phyloP scores from a whole-genome alignment of 2,888 invertebrate species.

The Caenorhabditis sp. region DNA sequence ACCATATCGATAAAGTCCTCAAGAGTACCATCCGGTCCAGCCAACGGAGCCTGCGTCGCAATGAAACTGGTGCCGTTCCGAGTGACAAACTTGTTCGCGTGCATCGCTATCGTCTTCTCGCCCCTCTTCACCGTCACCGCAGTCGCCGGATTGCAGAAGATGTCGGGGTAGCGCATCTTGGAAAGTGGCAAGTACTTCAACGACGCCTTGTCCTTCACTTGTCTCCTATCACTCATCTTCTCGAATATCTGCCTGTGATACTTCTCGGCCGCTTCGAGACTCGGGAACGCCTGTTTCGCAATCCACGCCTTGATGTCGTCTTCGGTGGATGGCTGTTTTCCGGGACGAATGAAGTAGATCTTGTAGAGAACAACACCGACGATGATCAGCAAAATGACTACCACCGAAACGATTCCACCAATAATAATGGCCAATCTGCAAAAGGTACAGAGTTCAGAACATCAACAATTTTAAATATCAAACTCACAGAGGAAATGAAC shows the following conservation, averaged over 20 bases:
- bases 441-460: too few relatives aligned
- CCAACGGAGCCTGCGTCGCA: constrained; percentile 1
- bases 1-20: constrained; percentile 1
- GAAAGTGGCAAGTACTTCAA: background rate
- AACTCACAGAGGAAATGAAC: too few relatives aligned
- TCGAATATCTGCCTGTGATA: background rate
- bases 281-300: background rate
- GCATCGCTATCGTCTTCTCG: background rate
- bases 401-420: too few relatives aligned
- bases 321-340: background rate
- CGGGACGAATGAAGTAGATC: background rate
- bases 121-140: background rate
- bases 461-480: too few relatives aligned
- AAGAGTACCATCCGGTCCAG: background rate
- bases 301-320: background rate
- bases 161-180: background rate
- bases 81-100: background rate
- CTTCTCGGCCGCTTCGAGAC: background rate
- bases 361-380: background rate
- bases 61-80: background rate
- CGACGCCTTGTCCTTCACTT: background rate
- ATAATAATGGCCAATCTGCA: background rate
- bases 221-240: background rate
- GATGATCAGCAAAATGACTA: background rate
- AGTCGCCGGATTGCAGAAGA: background rate